These are phyloP conservation scores for Lottia gigantea DNA, from an alignment of 2,888 invertebrate genomes.

Conservation along the genomic window DNA sequence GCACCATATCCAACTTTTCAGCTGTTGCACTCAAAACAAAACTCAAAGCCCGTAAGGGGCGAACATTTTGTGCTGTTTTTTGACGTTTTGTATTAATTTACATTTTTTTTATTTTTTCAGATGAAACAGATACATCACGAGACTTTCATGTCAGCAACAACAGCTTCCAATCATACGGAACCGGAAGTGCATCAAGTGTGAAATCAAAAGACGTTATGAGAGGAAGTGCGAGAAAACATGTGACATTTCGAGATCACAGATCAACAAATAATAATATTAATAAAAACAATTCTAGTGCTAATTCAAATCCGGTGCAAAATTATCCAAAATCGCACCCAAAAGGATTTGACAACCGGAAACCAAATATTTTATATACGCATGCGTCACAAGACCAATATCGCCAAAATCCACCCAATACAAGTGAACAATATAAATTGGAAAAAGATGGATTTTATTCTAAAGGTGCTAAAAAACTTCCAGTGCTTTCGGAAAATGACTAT, in stretches of 20 bases:
- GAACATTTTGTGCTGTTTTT: too few species aligned
- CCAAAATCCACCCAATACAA: too few species aligned
- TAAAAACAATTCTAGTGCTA: constrained; percentile 5
- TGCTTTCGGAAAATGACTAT: background rate
- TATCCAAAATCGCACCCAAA: background rate
- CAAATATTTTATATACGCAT: constrained; percentile 2
- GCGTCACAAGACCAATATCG: background rate
- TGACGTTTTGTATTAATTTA: too few species aligned
- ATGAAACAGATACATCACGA: background rate
- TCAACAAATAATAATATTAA: background rate
- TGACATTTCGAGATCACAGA: constrained; percentile 34
- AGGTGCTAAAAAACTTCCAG: background rate
- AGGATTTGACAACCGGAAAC: background rate
- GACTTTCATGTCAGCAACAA: background rate
- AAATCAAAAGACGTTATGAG: constrained; percentile 29
- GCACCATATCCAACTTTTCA: too few species aligned
- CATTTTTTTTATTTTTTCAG: background rate
- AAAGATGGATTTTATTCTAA: background rate
- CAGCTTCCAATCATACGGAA: background rate
- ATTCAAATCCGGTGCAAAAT: background rate
- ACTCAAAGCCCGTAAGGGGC: too few species aligned
- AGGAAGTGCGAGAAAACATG: constrained; percentile 32
- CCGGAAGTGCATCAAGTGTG: constrained; percentile 16
- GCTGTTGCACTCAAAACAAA: too few species aligned
- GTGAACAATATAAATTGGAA: too few species aligned